These are phyloP conservation scores for Pseudomyrmex cubaensis DNA, from an alignment of 1,140 invertebrate genomes.

Conservation along the genomic window DNA sequence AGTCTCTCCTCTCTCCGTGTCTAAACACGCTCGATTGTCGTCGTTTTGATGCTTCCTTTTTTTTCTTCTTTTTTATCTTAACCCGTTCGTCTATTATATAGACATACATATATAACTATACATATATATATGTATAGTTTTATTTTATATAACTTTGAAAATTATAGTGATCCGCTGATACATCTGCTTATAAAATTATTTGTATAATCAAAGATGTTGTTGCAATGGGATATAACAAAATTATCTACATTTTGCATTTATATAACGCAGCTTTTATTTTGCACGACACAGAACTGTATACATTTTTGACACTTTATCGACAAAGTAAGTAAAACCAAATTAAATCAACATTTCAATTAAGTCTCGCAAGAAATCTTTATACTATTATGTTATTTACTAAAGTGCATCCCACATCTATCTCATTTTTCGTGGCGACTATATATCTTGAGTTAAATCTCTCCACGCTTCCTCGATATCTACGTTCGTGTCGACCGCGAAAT, in stretches of 20 bases:
- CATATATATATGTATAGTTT: no score
- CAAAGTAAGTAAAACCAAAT: conserved; percentile 13
- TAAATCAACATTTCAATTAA: neutral
- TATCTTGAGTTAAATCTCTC: conserved; percentile 16
- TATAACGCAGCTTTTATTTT: neutral
- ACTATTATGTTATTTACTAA: neutral
- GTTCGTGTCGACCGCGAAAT: conserved; percentile 35
- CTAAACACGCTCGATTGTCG: conserved; percentile 59
- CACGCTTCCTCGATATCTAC: neutral
- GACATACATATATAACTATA: neutral
- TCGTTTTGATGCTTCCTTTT: conserved; percentile 21
- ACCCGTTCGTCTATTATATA: neutral
- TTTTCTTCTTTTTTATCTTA: neutral
- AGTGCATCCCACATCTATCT: neutral
- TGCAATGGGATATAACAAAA: neutral
- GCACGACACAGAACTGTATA: neutral
- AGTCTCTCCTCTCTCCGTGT: conserved; percentile 39
- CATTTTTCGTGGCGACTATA: neutral
- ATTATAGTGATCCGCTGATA: conserved; percentile 19
- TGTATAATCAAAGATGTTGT: neutral
- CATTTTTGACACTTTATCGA: neutral
- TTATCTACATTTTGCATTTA: neutral
- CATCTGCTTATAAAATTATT: conserved; percentile 17
- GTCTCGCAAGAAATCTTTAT: neutral
- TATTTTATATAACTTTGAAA: no score